These are phyloP conservation scores for Peromyscus nudipes DNA, from an alignment of 2,797 vertebrate species.

Conservation along the genomic window DNA sequence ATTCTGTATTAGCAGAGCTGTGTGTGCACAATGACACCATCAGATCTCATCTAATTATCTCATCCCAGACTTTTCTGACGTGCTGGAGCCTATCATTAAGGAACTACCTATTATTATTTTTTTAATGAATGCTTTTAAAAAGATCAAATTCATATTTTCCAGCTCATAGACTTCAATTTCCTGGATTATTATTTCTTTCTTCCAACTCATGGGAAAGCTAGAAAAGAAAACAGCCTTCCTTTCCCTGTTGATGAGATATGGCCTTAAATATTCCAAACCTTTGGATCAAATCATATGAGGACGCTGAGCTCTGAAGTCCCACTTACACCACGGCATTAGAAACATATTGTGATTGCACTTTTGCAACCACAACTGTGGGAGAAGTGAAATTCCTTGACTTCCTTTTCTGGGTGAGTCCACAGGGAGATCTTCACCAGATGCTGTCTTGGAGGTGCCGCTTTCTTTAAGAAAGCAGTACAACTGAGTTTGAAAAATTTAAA, in stretches of 20 bases:
- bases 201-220: constrained; percentile 71
- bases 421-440: constrained; percentile 82
- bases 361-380: constrained; percentile 83
- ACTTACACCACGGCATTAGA: constrained; percentile 79
- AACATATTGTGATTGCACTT: constrained; percentile 82
- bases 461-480: constrained; percentile 76
- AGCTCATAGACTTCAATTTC: constrained; percentile 79
- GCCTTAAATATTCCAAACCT: constrained; percentile 76
- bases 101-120: constrained; percentile 67
- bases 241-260: constrained; percentile 63
- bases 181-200: constrained; percentile 75
- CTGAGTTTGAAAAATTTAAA: constrained; percentile 76
- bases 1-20: constrained; percentile 75
- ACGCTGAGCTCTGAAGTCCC: constrained; percentile 73
- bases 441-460: constrained; percentile 80
- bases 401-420: constrained; percentile 78
- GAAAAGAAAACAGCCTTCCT: constrained; percentile 71
- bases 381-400: constrained; percentile 83
- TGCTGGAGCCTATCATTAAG: constrained; percentile 72
- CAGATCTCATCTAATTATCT: constrained; percentile 65
- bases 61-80: constrained; percentile 59
- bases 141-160: constrained; percentile 79
- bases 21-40: constrained; percentile 72
- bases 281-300: constrained; percentile 76
- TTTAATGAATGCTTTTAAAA: constrained; percentile 79